A percentile compares a stretch with the other conserved stretches of the same genome.
These are phyloP conservation scores for Melanotaenia trifasciata DNA, from an alignment of 2,797 vertebrate species.

Conservation along the genomic window DNA sequence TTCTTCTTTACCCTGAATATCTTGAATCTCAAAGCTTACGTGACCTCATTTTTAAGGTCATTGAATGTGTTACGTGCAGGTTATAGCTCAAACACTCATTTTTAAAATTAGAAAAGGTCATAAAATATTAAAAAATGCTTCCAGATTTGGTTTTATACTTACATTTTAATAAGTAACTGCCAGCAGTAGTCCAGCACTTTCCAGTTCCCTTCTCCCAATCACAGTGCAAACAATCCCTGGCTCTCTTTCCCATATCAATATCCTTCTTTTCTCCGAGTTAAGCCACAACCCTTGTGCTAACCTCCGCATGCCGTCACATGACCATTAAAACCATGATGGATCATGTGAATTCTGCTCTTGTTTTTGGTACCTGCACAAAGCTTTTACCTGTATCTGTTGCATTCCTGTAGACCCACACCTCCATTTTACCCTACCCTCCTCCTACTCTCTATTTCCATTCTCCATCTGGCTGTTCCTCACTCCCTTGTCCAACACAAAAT, in stretches of 20 bases:
- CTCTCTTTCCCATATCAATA: neutral
- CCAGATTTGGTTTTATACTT: slow-evolving; percentile 26
- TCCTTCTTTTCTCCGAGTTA: neutral
- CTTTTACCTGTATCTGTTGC: slow-evolving; percentile 55
- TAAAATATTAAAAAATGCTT: slow-evolving; percentile 9
- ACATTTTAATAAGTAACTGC: slow-evolving; percentile 14
- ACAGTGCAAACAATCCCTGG: neutral
- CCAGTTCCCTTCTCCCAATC: neutral
- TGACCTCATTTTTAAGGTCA: no score
- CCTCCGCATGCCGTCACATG: slow-evolving; percentile 14
- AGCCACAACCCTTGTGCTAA: neutral
- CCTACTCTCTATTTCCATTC: slow-evolving; percentile 9
- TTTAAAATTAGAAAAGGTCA: slow-evolving; percentile 2
- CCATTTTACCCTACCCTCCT: slow-evolving; percentile 24
- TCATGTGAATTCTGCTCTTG: slow-evolving; percentile 33
- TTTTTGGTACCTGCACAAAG: slow-evolving; percentile 55
- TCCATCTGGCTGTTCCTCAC: slow-evolving; percentile 34
- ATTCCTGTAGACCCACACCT: slow-evolving; percentile 37
- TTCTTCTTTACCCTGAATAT: slow-evolving; percentile 13
- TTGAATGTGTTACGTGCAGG: no score
- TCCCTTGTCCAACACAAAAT: slow-evolving; percentile 66
- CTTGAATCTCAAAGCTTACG: neutral
- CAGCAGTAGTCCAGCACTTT: slow-evolving; percentile 10
- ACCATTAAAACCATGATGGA: slow-evolving; percentile 12
- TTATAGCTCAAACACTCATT: slow-evolving; percentile 11